Base-by-base conservation (phyloP, 2,888 invertebrate genomes). In the Eupithecia insigniata region DNA sequence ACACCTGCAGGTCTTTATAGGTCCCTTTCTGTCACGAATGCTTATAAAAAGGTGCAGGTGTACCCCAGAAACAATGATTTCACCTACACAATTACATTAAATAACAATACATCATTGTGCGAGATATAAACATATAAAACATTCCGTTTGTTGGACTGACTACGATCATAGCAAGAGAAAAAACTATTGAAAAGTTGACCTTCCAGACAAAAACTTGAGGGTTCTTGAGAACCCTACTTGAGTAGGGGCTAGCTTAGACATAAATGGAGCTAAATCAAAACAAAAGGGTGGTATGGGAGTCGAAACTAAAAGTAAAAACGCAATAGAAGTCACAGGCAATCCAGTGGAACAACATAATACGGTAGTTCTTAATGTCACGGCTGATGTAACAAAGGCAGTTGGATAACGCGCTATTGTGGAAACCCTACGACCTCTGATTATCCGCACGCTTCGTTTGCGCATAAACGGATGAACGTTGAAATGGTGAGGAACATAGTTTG, bases 331-430 rank as follows among this genome's bases (percentile, higher is more conserved):
- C 32, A 12, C 32, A 34, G 62, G 62, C n/a, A 0, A 60, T 60
- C n/a, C 34, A 62, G 30, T 34, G 32, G 30, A 62, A 81, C 72
- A 79, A 82, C 77, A 76, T 81, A 80, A 81, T 82, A 78, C 79
- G 81, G 82, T 77, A 80, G 83, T 91, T 91, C 89, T 85, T 89
- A 90, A 85, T 83, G 79, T 83, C 82, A 82, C 79, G 81, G 81
- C 84, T 85, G 83, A 87, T 87, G 87, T 87, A 89, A 88, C 83
- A 84, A 83, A 87, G 86, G 82, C 80, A 78, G 83, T 89, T 90
- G 81, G 84, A 90, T 90, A 90, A 87, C 83, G 78, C 73, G 67
- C 72, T 77, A 78, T 79, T 82, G 83, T 86, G 84, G 88, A 89
- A 89, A 82, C 87, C 81, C 80, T 81, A 83, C 85, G 87, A 87